Evolutionary conservation across 2,888 invertebrate species (phyloP).

Genomic region (Diploptera punctata): DNA sequence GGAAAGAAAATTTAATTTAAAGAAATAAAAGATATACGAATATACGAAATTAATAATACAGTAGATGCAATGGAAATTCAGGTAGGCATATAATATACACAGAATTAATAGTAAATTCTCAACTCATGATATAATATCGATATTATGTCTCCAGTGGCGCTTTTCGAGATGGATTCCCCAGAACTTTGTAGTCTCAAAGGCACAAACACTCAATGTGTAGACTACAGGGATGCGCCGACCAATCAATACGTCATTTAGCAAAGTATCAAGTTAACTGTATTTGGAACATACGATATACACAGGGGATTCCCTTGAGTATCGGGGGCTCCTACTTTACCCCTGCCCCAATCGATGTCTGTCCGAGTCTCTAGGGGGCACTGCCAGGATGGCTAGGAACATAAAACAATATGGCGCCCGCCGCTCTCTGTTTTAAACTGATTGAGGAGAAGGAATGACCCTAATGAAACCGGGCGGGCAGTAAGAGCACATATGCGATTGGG

Average conservation of each 20-base stretch:
- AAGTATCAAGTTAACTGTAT: constrained; percentile 38
- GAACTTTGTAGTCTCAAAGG: not conserved
- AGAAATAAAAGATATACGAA: too few species aligned
- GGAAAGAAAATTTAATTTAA: too few species aligned
- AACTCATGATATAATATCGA: too few species aligned
- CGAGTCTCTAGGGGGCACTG: constrained; percentile 32
- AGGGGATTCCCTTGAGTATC: constrained; percentile 29
- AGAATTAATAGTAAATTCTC: too few species aligned
- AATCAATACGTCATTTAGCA: constrained; percentile 34
- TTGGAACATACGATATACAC: constrained; percentile 35
- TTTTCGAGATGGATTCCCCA: not conserved
- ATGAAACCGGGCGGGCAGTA: constrained; percentile 41
- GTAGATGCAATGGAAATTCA: too few species aligned
- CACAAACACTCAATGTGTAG: constrained; percentile 8
- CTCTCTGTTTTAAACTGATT: constrained; percentile 42
- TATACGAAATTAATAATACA: too few species aligned
- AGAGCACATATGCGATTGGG: constrained; percentile 32
- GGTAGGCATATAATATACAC: too few species aligned
- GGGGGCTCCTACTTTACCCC: constrained; percentile 15
- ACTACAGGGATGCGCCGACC: constrained; percentile 2
- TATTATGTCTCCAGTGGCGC: too few species aligned
- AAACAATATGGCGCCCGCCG: constrained; percentile 42
- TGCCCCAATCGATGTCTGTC: constrained; percentile 41
- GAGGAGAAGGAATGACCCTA: constrained; percentile 41
- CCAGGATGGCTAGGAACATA: constrained; percentile 36